Evolutionary conservation across 2,797 vertebrate genomes (phyloP).

Genomic region (Sebastes ruberrimus): DNA sequence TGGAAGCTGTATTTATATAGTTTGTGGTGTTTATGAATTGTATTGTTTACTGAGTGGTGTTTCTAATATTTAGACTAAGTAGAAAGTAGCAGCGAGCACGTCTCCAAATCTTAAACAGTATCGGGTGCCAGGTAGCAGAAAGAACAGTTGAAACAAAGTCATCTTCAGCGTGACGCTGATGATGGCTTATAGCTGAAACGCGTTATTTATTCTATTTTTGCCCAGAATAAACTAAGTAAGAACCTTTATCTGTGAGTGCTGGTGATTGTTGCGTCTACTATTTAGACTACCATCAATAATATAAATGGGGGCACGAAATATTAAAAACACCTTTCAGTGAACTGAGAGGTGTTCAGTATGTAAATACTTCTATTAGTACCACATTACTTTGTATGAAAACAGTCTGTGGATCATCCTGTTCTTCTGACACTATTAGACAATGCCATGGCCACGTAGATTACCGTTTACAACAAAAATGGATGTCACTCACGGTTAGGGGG

Average conservation of each 20-base stretch:
- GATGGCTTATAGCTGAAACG: too few relatives aligned
- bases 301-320: background rate
- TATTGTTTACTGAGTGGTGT: background rate
- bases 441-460: background rate
- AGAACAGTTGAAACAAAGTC: too few relatives aligned
- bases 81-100: too few relatives aligned
- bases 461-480: background rate
- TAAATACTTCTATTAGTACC: background rate
- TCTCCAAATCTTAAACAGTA: too few relatives aligned
- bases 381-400: background rate
- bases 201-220: too few relatives aligned
- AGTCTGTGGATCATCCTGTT: background rate
- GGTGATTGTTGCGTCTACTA: too few relatives aligned
- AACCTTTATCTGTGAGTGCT: too few relatives aligned
- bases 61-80: background rate
- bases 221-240: too few relatives aligned
- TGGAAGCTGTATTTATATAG: background rate
- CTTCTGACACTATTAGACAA: background rate
- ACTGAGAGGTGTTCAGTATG: background rate
- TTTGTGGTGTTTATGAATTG: background rate
- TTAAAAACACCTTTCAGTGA: background rate
- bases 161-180: too few relatives aligned
- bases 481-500: slow-evolving; percentile 92
- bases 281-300: background rate
- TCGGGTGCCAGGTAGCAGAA: too few relatives aligned